These are phyloP conservation scores for Poecilia wingei DNA, from an alignment of 2,797 vertebrate species.

Conservation along the genomic window DNA sequence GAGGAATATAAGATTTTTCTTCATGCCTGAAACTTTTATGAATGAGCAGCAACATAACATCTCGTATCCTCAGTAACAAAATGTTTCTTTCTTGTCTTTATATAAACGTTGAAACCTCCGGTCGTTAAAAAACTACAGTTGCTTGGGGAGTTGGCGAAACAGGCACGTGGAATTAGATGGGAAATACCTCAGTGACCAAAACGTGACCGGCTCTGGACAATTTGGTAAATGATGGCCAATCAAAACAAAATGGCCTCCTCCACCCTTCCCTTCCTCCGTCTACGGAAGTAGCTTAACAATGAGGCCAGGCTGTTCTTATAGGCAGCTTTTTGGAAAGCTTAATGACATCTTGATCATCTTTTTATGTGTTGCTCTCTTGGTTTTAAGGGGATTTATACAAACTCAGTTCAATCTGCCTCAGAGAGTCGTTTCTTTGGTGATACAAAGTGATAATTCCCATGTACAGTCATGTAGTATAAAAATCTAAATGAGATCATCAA, in stretches of 20 bases:
- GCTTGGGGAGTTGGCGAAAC: neutral
- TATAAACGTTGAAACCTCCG: neutral
- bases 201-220: neutral
- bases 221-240: conserved; percentile 18
- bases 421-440: neutral
- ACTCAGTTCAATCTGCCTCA: neutral
- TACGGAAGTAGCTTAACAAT: neutral
- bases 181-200: neutral
- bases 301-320: neutral
- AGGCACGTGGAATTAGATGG: neutral
- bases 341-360: neutral
- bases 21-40: neutral
- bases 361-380: neutral
- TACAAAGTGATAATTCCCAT: neutral
- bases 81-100: neutral
- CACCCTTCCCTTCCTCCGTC: neutral
- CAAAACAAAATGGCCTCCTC: neutral
- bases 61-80: neutral
- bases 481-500: neutral
- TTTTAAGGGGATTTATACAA: neutral
- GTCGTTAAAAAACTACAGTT: neutral
- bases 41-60: neutral
- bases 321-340: neutral
- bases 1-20: neutral
- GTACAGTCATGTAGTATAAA: neutral